phyloP scores from a whole-genome alignment of 2,888 invertebrate genomes.

The Cantharis flavilabris region DNA sequence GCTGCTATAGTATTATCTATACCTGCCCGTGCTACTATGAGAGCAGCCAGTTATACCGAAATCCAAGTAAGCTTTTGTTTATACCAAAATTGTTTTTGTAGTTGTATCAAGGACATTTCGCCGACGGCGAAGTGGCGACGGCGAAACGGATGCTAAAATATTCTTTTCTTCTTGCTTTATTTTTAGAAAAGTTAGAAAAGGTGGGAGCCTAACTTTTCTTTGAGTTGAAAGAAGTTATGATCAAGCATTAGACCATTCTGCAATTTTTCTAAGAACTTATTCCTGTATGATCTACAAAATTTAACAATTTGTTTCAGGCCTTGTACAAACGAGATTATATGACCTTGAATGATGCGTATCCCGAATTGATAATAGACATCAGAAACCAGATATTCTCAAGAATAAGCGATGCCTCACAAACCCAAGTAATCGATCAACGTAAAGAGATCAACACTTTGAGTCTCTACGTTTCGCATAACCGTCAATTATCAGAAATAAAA shows the following conservation, averaged over 20 bases:
- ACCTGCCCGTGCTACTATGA: conserved; percentile 60
- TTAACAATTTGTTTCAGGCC: conserved; percentile 40
- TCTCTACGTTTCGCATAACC: conserved; percentile 57
- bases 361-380: conserved; percentile 54
- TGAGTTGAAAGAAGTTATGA: too few relatives aligned
- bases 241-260: too few relatives aligned
- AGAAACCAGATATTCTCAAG: conserved; percentile 28
- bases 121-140: too few relatives aligned
- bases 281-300: too few relatives aligned
- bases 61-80: conserved; percentile 23
- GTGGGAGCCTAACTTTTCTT: too few relatives aligned
- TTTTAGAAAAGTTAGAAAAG: too few relatives aligned
- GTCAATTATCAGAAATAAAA: conserved; percentile 59
- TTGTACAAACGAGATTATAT: conserved; percentile 58
- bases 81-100: background rate
- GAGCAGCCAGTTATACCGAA: conserved; percentile 61
- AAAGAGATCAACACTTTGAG: conserved; percentile 50
- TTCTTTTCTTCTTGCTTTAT: too few relatives aligned
- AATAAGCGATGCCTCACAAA: conserved; percentile 18
- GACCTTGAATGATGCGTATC: conserved; percentile 58
- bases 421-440: background rate
- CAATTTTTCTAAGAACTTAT: too few relatives aligned
- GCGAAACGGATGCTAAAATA: too few relatives aligned
- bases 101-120: too few relatives aligned
- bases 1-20: conserved; percentile 58